Conservation (phyloP, 2,888 invertebrate species). For the Drymonia ruficornis region DNA sequence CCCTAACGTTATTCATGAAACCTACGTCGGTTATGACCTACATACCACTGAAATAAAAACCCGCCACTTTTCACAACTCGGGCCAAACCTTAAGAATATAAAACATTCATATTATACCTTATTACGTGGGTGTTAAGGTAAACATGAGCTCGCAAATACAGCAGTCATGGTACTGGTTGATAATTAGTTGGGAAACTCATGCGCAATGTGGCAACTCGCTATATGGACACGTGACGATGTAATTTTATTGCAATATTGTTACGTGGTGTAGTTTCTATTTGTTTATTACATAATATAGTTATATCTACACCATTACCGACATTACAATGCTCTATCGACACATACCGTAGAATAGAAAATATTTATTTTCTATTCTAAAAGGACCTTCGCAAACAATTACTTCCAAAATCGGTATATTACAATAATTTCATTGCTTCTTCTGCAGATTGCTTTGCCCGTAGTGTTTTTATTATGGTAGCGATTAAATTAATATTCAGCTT, state of each 20-base stretch:
- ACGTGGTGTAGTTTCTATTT: neutral
- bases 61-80: slow-evolving; percentile 3
- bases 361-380: no score
- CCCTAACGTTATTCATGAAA: neutral
- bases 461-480: no score
- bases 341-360: no score
- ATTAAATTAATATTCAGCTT: no score
- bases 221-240: slow-evolving; percentile 2
- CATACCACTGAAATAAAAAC: neutral
- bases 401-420: no score
- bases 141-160: slow-evolving; percentile 23
- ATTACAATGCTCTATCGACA: no score
- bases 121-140: slow-evolving; percentile 21
- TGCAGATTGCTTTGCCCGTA: no score
- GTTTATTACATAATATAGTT: neutral
- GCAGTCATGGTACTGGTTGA: slow-evolving; percentile 7
- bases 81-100: slow-evolving; percentile 7
- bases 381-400: no score
- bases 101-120: slow-evolving; percentile 6
- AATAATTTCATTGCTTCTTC: no score
- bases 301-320: neutral
- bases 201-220: slow-evolving; percentile 15
- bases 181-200: slow-evolving; percentile 30
- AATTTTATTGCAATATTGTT: neutral
- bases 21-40: neutral